These are phyloP conservation scores for Onthophagus sagittarius DNA, from an alignment of 2,888 invertebrate species.

Conservation along the genomic window DNA sequence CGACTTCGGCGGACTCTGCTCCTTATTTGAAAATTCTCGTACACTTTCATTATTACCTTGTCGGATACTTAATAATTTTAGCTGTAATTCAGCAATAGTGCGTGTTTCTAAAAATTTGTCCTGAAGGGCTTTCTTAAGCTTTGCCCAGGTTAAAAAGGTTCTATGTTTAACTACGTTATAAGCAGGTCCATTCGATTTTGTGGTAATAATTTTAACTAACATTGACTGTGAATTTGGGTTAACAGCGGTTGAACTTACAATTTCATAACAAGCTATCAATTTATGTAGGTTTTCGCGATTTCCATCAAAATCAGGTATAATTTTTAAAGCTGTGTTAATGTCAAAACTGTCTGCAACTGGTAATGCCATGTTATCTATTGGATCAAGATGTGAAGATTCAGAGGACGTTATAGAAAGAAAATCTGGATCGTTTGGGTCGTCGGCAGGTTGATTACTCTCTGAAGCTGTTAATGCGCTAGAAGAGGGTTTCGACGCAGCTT, in stretches of 20 bases:
- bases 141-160: not conserved
- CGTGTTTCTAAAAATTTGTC: constrained; percentile 2
- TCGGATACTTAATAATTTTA: not conserved
- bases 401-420: no score
- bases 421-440: no score
- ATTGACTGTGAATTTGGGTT: not conserved
- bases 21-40: no score
- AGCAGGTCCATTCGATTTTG: not conserved
- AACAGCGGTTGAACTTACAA: constrained; percentile 1
- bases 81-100: not conserved
- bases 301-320: constrained; percentile 6
- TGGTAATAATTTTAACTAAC: not conserved
- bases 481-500: no score
- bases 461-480: no score
- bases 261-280: constrained; percentile 1
- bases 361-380: no score
- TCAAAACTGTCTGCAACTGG: not conserved
- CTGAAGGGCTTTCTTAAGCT: not conserved
- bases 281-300: no score
- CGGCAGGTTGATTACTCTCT: no score
- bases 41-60: no score
- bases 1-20: no score
- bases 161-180: constrained; percentile 2
- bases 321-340: not conserved
- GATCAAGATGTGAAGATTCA: no score